Evolutionary conservation across 1,140 invertebrate species (phyloP).

Genomic region (Monomorium pharaonis): DNA sequence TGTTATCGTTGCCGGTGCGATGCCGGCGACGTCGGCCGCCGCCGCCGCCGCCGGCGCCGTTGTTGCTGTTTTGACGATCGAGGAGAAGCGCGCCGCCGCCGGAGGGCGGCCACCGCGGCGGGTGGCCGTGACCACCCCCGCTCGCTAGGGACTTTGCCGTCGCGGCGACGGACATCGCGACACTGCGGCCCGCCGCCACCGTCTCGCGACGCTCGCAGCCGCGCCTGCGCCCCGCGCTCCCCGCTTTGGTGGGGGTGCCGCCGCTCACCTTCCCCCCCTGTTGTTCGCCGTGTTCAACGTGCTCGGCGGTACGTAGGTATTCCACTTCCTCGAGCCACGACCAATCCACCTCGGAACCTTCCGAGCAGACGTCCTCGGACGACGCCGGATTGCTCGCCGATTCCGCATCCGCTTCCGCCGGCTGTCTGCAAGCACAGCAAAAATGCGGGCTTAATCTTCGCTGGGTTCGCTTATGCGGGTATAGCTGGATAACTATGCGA

Average conservation of each 20-base stretch:
- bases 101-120: slow-evolving; percentile 55
- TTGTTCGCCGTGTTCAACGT: slow-evolving; percentile 1
- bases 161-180: slow-evolving; percentile 83
- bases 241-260: slow-evolving; percentile 56
- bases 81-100: slow-evolving; percentile 41
- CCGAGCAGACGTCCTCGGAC: slow-evolving; percentile 71
- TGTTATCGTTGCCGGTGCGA: not conserved
- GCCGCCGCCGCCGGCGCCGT: not conserved
- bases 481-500: not conserved
- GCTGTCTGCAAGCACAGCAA: not conserved
- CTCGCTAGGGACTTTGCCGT: slow-evolving; percentile 76
- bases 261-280: slow-evolving; percentile 4
- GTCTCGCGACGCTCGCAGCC: slow-evolving; percentile 52
- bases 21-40: not conserved
- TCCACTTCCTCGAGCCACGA: slow-evolving; percentile 83
- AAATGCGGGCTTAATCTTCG: slow-evolving; percentile 40
- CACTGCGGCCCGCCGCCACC: slow-evolving; percentile 76
- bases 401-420: slow-evolving; percentile 18
- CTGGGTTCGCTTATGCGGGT: not conserved
- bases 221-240: slow-evolving; percentile 61
- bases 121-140: not conserved
- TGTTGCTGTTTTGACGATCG: slow-evolving; percentile 23
- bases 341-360: slow-evolving; percentile 84
- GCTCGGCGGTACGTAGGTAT: slow-evolving; percentile 50
- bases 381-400: not conserved